A percentile compares a stretch with the other conserved stretches of the same genome.
phyloP scores from a whole-genome alignment of 2,113 vertebrate genomes.

The human region DNA sequence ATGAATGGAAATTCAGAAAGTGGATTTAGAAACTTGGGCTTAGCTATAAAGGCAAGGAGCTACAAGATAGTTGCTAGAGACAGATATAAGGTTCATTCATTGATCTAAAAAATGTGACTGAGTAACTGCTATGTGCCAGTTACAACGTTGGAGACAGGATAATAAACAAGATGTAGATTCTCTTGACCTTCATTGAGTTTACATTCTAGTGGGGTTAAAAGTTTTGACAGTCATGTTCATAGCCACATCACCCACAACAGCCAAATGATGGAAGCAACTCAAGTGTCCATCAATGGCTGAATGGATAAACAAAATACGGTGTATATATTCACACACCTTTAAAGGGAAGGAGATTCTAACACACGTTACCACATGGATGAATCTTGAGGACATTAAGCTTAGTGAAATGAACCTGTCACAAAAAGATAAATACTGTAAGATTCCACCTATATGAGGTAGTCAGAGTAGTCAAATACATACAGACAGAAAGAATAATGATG shows the following conservation, averaged over 20 bases:
- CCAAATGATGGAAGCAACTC: neutral
- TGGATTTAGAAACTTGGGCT: neutral
- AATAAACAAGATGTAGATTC: neutral
- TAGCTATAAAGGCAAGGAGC: neutral
- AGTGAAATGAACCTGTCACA: neutral
- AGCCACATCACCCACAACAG: neutral
- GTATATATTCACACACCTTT: neutral
- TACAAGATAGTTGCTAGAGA: neutral
- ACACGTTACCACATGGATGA: neutral
- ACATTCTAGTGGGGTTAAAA: neutral
- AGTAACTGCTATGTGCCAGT: neutral
- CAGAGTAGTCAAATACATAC: neutral
- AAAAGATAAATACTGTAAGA: neutral
- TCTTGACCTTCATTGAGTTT: neutral
- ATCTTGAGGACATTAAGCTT: neutral
- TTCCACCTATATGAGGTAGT: neutral
- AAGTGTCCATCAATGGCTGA: neutral
- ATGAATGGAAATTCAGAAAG: neutral
- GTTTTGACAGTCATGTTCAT: neutral
- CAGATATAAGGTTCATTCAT: neutral
- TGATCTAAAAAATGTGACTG: neutral
- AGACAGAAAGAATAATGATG: neutral
- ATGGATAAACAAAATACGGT: neutral
- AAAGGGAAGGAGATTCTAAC: neutral
- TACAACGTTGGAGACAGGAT: neutral